These are phyloP conservation scores for Phataginus tetradactyla DNA, from an alignment of 2,797 vertebrate species.

Conservation along the genomic window DNA sequence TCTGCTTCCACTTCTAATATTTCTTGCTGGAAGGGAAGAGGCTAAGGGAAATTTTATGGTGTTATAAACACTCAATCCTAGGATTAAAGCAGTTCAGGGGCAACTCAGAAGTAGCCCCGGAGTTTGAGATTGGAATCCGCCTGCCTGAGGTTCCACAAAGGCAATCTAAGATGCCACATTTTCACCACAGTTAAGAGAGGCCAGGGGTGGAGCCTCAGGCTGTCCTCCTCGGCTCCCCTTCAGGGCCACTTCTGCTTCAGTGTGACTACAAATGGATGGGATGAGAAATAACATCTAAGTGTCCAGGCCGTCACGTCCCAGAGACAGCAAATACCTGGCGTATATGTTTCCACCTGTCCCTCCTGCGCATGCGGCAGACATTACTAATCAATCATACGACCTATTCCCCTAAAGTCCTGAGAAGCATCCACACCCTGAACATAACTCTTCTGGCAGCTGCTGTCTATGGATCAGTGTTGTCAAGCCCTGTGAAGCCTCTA, in stretches of 20 bases:
- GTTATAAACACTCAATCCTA: neutral
- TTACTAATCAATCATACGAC: neutral
- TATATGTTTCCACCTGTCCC: neutral
- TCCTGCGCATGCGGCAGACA: slow-evolving; percentile 27
- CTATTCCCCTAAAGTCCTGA: neutral
- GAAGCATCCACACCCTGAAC: neutral
- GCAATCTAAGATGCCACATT: slow-evolving; percentile 63
- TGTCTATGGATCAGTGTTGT: neutral
- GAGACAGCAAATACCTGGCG: neutral
- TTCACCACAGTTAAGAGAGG: neutral
- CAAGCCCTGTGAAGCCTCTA: neutral
- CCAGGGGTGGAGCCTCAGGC: neutral
- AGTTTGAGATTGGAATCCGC: neutral
- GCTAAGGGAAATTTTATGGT: neutral
- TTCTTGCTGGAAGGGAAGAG: neutral
- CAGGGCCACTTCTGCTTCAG: neutral
- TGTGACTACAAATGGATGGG: slow-evolving; percentile 44
- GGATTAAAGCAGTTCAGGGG: neutral
- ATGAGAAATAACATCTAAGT: slow-evolving; percentile 26
- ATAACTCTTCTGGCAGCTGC: neutral
- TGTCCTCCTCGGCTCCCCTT: slow-evolving; percentile 12
- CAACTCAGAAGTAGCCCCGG: neutral
- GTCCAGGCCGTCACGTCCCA: neutral
- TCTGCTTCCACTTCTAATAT: neutral
- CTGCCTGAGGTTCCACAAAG: neutral